These are phyloP conservation scores for Iphiclides podalirius DNA, from an alignment of 2,888 invertebrate species.

Conservation along the genomic window DNA sequence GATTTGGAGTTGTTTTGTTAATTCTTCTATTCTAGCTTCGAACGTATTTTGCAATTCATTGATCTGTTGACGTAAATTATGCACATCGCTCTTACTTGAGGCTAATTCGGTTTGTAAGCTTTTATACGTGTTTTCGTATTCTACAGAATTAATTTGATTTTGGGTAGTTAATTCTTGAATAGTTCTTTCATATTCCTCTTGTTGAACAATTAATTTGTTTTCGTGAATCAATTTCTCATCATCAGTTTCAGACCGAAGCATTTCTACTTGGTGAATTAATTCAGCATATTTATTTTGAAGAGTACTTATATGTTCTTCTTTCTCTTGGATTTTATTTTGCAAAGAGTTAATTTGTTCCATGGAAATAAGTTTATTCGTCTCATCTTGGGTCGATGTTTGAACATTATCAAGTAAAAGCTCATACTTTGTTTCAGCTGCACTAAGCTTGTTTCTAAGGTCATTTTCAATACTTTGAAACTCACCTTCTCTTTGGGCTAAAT, in stretches of 20 bases:
- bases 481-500: conserved; percentile 81
- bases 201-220: conserved; percentile 63
- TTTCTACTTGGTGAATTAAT: conserved; percentile 58
- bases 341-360: conserved; percentile 63
- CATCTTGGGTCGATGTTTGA: conserved; percentile 69
- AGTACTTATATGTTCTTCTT: conserved; percentile 61
- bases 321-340: conserved; percentile 67
- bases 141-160: conserved; percentile 39
- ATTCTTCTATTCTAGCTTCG: conserved; percentile 44
- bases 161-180: conserved; percentile 50
- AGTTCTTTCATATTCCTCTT: conserved; percentile 68
- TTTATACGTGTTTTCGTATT: conserved; percentile 43
- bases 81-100: conserved; percentile 42
- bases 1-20: conserved; percentile 48
- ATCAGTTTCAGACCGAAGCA: conserved; percentile 68
- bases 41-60: conserved; percentile 42
- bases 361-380: conserved; percentile 63
- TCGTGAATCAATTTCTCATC: conserved; percentile 67
- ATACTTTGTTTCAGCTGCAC: conserved; percentile 68
- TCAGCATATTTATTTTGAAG: conserved; percentile 68
- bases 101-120: conserved; percentile 49
- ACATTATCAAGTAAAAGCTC: conserved; percentile 68
- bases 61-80: conserved; percentile 45
- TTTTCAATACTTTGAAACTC: conserved; percentile 79
- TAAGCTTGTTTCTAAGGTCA: conserved; percentile 73